Evolutionary conservation across 2,888 invertebrate species (phyloP).

Genomic region (Gasteruption jaculator): DNA sequence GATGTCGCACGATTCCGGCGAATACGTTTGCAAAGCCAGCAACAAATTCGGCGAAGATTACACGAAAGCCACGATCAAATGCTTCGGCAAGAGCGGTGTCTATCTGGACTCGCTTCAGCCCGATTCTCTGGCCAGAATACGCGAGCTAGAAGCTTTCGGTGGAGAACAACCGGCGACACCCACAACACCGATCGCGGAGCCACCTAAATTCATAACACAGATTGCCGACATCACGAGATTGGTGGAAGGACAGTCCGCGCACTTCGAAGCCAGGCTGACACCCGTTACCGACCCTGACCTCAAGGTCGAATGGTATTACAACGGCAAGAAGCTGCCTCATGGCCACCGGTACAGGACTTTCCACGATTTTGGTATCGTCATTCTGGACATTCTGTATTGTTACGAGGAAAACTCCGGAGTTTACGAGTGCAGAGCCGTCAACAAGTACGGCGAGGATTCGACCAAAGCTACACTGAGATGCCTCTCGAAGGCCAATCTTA

Average conservation of each 20-base stretch:
- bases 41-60: slow-evolving; percentile 89
- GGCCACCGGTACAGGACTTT: slow-evolving; percentile 96
- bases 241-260: slow-evolving; percentile 92
- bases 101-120: slow-evolving; percentile 88
- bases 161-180: slow-evolving; percentile 65
- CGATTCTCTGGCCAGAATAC: slow-evolving; percentile 81
- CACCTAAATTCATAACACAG: slow-evolving; percentile 87
- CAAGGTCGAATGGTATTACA: slow-evolving; percentile 92
- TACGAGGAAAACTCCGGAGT: slow-evolving; percentile 94
- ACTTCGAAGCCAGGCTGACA: slow-evolving; percentile 86
- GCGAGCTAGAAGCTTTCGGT: slow-evolving; percentile 72
- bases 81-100: slow-evolving; percentile 80
- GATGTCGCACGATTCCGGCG: slow-evolving; percentile 88
- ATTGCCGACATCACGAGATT: slow-evolving; percentile 79
- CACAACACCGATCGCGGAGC: slow-evolving; percentile 67
- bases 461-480: slow-evolving; percentile 84
- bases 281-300: slow-evolving; percentile 94
- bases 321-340: slow-evolving; percentile 85
- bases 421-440: slow-evolving; percentile 89
- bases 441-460: slow-evolving; percentile 83
- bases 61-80: slow-evolving; percentile 79
- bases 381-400: slow-evolving; percentile 90
- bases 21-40: slow-evolving; percentile 87
- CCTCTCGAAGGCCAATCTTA: slow-evolving; percentile 82
- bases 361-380: slow-evolving; percentile 96